phyloP scores from a whole-genome alignment of 2,113 vertebrate genomes.

The Nothocercus julius region DNA sequence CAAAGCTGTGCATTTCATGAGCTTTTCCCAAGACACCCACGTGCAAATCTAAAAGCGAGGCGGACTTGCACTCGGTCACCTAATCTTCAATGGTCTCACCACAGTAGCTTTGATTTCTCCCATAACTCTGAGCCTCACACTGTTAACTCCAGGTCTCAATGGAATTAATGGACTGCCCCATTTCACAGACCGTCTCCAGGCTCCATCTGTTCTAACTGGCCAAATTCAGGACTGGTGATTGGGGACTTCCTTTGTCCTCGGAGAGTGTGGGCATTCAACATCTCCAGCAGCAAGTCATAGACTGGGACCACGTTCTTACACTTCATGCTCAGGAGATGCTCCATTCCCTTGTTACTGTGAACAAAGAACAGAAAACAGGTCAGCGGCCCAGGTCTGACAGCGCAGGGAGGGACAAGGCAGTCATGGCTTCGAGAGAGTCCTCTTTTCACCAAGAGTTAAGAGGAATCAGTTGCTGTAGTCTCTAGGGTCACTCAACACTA shows the following conservation, averaged over 20 bases:
- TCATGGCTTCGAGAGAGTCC: neutral
- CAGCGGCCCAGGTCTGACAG: neutral
- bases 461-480: neutral
- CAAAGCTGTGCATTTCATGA: neutral
- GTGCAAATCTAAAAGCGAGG: neutral
- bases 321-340: constrained; percentile 96
- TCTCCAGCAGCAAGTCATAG: constrained; percentile 95
- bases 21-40: neutral
- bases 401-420: neutral
- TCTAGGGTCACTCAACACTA: neutral
- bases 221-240: constrained; percentile 35
- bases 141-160: neutral
- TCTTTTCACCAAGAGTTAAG: neutral
- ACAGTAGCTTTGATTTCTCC: constrained; percentile 5
- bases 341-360: constrained; percentile 96
- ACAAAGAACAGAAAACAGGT: constrained; percentile 2
- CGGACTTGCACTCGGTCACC: neutral
- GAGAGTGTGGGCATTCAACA: constrained; percentile 91
- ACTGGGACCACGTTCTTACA: constrained; percentile 93
- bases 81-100: neutral
- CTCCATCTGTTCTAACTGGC: constrained; percentile 37
- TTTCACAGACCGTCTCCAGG: constrained; percentile 26
- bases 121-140: neutral
- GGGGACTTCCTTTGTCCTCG: constrained; percentile 76
- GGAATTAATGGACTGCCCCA: constrained; percentile 18